A percentile compares a stretch with the other conserved stretches of the same genome.
Evolutionary conservation across 2,113 vertebrate species (phyloP).

Genomic region (Silurus meridionalis): DNA sequence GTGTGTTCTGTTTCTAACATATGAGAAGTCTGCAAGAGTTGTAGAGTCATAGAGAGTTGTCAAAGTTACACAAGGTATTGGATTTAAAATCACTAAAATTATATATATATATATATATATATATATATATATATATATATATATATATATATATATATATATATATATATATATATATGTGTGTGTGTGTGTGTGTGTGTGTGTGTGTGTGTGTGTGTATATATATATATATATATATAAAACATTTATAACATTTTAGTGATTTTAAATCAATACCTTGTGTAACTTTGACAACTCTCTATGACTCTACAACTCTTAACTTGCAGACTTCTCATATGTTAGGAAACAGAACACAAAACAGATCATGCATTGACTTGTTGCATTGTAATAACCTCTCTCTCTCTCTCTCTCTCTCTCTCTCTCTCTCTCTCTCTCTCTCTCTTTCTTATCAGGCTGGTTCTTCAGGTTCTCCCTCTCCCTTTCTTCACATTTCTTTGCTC

Average conservation of each 20-base stretch:
- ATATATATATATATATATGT: too few relatives aligned
- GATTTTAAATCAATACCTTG: background rate
- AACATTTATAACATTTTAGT: too few relatives aligned
- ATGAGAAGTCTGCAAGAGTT: background rate
- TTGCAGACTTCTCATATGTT: background rate
- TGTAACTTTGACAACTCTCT: background rate
- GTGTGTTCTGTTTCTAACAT: background rate
- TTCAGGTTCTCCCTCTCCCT: constrained; percentile 55
- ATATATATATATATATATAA: too few relatives aligned
- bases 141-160: too few relatives aligned
- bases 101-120: too few relatives aligned
- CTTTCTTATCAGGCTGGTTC: constrained; percentile 57
- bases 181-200: too few relatives aligned
- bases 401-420: constrained; percentile 18
- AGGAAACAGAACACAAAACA: background rate
- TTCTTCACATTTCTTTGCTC: constrained; percentile 32
- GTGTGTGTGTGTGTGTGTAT: too few relatives aligned
- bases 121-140: too few relatives aligned
- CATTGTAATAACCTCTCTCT: background rate
- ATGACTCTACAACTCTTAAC: too few relatives aligned
- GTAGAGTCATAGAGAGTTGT: too few relatives aligned
- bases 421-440: background rate
- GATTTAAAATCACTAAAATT: background rate
- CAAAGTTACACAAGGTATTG: background rate
- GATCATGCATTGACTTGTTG: background rate